A percentile compares a stretch with the other conserved stretches of the same genome.
Evolutionary conservation across 2,888 invertebrate species (phyloP).

Genomic region (Palloptera scutellata): DNA sequence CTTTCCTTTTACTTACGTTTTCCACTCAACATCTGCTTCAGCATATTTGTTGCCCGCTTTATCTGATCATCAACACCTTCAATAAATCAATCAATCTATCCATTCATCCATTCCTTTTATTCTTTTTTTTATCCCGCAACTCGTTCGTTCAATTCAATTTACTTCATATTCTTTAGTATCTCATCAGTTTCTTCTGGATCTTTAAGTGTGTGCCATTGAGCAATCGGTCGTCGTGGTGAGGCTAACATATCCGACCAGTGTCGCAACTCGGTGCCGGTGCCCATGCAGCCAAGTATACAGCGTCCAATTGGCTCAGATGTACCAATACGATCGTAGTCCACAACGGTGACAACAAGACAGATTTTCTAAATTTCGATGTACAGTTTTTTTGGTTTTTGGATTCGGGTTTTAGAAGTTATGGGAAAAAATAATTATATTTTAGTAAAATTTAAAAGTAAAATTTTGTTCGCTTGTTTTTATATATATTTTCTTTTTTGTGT

Average conservation of each 20-base stretch:
- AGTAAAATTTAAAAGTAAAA: constrained; percentile 20
- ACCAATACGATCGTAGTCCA: constrained; percentile 99
- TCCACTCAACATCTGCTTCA: too few species aligned
- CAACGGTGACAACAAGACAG: constrained; percentile 97
- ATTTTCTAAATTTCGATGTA: constrained; percentile 80
- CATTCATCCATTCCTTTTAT: not conserved
- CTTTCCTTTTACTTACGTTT: too few species aligned
- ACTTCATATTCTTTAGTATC: constrained; percentile 63
- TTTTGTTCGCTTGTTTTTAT: constrained; percentile 17
- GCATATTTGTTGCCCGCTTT: not conserved
- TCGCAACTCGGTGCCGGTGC: constrained; percentile 96
- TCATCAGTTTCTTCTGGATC: constrained; percentile 85
- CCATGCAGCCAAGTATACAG: constrained; percentile 96
- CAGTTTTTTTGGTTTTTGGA: not conserved
- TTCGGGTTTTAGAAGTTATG: not conserved
- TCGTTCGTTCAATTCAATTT: constrained; percentile 41
- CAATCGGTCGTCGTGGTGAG: constrained; percentile 97
- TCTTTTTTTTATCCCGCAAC: constrained; percentile 35
- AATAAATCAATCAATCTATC: constrained; percentile 28
- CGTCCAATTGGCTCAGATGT: constrained; percentile 99
- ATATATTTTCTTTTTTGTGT: not conserved
- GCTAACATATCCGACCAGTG: constrained; percentile 99
- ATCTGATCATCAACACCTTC: not conserved
- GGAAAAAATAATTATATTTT: constrained; percentile 13
- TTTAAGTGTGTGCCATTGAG: constrained; percentile 99